Conservation (phyloP, 2,888 invertebrate genomes). For the Meiosimyza platycephala region DNA sequence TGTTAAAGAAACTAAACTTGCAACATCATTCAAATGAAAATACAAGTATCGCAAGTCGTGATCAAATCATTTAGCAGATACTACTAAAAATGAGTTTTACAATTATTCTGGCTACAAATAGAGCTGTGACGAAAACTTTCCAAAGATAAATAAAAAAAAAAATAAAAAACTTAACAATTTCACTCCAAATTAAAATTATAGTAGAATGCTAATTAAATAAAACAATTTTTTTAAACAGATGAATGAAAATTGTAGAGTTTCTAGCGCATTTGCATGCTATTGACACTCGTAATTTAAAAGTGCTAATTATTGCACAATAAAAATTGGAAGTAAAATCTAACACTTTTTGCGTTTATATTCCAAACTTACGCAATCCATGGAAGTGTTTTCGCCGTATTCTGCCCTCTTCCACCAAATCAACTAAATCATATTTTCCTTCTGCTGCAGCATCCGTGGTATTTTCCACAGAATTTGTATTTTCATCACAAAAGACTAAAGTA, state of each 20-base stretch:
- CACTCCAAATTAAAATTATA: neutral
- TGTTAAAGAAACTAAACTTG: conserved; percentile 13
- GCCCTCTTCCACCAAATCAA: conserved; percentile 54
- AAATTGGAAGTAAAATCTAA: neutral
- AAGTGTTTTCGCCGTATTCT: conserved; percentile 47
- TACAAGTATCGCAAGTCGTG: conserved; percentile 49
- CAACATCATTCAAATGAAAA: conserved; percentile 7
- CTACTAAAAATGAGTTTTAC: conserved; percentile 27
- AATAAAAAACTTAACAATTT: conserved; percentile 39
- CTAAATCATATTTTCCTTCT: conserved; percentile 41
- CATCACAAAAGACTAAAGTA: conserved; percentile 55
- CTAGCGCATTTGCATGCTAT: neutral
- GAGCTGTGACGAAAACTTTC: conserved; percentile 49
- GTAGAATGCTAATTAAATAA: conserved; percentile 27
- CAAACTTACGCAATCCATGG: conserved; percentile 46
- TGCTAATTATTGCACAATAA: conserved; percentile 37
- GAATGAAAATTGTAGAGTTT: conserved; percentile 7
- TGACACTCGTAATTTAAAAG: conserved; percentile 16
- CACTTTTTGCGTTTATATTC: neutral
- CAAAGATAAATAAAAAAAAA: conserved; percentile 48
- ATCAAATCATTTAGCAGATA: conserved; percentile 48
- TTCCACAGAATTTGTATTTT: conserved; percentile 31
- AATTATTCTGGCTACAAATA: neutral
- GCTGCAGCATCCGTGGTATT: neutral
- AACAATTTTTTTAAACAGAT: conserved; percentile 15